Base-by-base conservation (phyloP, 2,797 vertebrate species). In the Manis pentadactyla region DNA sequence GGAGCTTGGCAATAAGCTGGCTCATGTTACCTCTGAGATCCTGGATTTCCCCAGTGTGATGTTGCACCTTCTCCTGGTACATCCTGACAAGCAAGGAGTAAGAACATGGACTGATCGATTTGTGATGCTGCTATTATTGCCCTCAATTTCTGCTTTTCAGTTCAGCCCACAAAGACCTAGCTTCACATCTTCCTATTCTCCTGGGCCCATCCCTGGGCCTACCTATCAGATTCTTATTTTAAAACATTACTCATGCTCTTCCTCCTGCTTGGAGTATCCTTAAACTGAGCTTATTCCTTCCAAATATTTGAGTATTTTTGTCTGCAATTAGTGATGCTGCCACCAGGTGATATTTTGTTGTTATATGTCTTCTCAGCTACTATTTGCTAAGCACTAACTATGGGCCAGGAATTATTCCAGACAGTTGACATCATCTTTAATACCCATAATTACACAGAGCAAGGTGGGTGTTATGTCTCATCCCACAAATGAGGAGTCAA, bases 11-110 rank as follows among this genome's bases (percentile, higher is more conserved):
- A 25, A 96, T 64, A 73, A 98, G 96, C 90, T 63, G 94, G 85
- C 96, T 97, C 82, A 98, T 86, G 75, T 69, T 94, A 42, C 94
- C 95, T 66, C 97, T 84, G 46, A 98, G 97, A 85, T 97, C 96
- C 87, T 98, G 96, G 93, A 98, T 98, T 92, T 98, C 97, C 46
- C 97, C 96, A 42, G 93, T 75, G 61, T 97, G 98, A 71, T 95
- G 92, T 57, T 75, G 87, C 21, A 98, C 96, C 77, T 96, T 97
- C 85, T 98, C 98, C 93, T 97, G 98, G 77, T 97, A 98, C 84
- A 97, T 57, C 64, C 98, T 98, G 96, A 49, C 9, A 27, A 75
- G 66, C 49, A 82, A 95, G 59, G 78, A 86, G 31, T 66, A 49
- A 92, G 88, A 92, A 86, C 42, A 77, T 31, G 37, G 49, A 84